Conservation (phyloP, 2,113 vertebrate genomes). For the Eudyptes chrysolophus region DNA sequence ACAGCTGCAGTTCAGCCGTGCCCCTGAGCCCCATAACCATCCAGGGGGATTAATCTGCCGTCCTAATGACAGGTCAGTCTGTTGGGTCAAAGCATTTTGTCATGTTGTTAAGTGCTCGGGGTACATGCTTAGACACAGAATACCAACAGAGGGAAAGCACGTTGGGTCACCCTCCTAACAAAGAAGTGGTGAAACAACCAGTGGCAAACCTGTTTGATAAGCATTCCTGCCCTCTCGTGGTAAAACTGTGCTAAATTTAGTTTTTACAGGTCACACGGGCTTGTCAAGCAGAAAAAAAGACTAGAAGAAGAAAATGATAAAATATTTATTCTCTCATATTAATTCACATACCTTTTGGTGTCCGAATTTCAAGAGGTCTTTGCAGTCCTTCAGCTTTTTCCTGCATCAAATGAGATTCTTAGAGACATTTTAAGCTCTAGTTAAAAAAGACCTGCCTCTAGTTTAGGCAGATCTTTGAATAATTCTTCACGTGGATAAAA, state of each 20-base stretch:
- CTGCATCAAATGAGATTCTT: background rate
- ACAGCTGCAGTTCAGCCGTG: background rate
- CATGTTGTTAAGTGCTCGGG: background rate
- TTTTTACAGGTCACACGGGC: background rate
- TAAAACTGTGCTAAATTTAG: background rate
- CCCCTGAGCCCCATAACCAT: background rate
- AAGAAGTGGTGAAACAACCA: background rate
- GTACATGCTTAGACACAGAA: background rate
- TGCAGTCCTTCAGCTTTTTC: background rate
- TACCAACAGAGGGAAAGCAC: background rate
- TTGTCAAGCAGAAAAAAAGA: background rate
- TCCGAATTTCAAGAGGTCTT: background rate
- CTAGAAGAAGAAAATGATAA: background rate
- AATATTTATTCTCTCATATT: background rate
- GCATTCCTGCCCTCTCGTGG: constrained; percentile 66
- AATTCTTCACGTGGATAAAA: background rate
- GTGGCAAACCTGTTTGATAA: constrained; percentile 7
- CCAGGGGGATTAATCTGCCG: background rate
- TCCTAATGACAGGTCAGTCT: constrained; percentile 11
- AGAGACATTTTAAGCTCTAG: background rate
- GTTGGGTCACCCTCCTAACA: background rate
- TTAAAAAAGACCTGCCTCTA: background rate
- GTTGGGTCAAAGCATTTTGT: constrained; percentile 18
- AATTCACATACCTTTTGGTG: accelerated
- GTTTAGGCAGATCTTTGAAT: background rate